Conservation (phyloP, 1,140 invertebrate species). For the Bicyclus anynana region DNA sequence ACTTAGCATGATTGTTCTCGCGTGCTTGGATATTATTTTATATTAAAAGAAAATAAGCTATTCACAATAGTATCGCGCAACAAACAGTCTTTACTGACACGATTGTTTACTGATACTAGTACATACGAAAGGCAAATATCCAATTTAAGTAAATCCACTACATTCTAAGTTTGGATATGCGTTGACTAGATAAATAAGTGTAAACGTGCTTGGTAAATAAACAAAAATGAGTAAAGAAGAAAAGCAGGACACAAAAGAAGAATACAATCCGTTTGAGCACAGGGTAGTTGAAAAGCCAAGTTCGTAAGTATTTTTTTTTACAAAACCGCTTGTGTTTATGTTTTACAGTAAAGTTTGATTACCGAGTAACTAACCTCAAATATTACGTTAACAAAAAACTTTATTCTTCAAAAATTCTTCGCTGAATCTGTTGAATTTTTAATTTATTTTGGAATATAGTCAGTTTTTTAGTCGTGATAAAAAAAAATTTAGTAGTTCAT, state of each 20-base stretch:
- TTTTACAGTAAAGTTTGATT: background rate
- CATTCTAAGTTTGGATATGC: constrained; percentile 4
- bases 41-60: constrained; percentile 9
- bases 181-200: background rate
- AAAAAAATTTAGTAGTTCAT: too few relatives aligned
- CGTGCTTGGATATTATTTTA: constrained; percentile 1
- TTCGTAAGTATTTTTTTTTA: constrained; percentile 76
- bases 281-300: constrained; percentile 81
- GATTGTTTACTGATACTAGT: background rate
- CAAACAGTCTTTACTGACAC: background rate
- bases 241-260: constrained; percentile 62
- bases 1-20: constrained; percentile 5
- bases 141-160: too few relatives aligned
- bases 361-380: too few relatives aligned
- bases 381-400: too few relatives aligned
- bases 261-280: constrained; percentile 84
- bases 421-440: too few relatives aligned
- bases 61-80: background rate
- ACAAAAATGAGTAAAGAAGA: constrained; percentile 21
- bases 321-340: background rate
- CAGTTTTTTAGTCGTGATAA: too few relatives aligned
- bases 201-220: background rate
- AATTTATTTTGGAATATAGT: too few relatives aligned
- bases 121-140: too few relatives aligned
- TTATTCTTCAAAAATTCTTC: too few relatives aligned